Conservation (phyloP, 2,113 vertebrate genomes). For the Hydrochoerus hydrochaeris region DNA sequence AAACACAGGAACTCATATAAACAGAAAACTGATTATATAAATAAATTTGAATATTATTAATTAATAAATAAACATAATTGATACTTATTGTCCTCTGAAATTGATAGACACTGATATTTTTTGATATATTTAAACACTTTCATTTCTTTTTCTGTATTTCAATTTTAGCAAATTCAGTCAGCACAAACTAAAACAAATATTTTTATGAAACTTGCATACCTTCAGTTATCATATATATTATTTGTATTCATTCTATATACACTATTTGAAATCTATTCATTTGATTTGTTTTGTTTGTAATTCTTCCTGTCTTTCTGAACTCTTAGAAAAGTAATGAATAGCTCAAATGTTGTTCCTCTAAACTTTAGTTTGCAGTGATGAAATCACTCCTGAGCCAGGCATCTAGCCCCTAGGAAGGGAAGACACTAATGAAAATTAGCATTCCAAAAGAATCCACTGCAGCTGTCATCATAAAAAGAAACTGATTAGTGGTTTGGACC, state of each 20-base stretch:
- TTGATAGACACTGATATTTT: constrained; percentile 52
- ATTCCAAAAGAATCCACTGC: constrained; percentile 86
- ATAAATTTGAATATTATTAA: neutral
- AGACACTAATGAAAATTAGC: constrained; percentile 87
- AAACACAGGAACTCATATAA: neutral
- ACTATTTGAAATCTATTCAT: constrained; percentile 64
- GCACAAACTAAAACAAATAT: neutral
- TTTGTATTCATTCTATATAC: constrained; percentile 49
- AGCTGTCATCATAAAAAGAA: constrained; percentile 90
- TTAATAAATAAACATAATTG: neutral
- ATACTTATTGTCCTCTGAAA: constrained; percentile 28
- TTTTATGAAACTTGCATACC: neutral
- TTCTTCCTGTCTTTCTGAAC: constrained; percentile 52
- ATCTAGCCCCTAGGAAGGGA: constrained; percentile 67
- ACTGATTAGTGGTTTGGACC: constrained; percentile 90
- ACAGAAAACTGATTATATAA: neutral
- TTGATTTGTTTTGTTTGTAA: constrained; percentile 1
- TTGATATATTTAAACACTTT: constrained; percentile 23
- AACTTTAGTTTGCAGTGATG: constrained; percentile 49
- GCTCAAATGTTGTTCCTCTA: constrained; percentile 22
- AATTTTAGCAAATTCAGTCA: constrained; percentile 53
- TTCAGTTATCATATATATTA: constrained; percentile 32
- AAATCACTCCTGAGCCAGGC: constrained; percentile 74
- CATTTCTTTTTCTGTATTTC: neutral
- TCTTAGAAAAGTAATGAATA: constrained; percentile 49